Conservation (phyloP, 2,797 vertebrate species). For the Pteropus rufus region DNA sequence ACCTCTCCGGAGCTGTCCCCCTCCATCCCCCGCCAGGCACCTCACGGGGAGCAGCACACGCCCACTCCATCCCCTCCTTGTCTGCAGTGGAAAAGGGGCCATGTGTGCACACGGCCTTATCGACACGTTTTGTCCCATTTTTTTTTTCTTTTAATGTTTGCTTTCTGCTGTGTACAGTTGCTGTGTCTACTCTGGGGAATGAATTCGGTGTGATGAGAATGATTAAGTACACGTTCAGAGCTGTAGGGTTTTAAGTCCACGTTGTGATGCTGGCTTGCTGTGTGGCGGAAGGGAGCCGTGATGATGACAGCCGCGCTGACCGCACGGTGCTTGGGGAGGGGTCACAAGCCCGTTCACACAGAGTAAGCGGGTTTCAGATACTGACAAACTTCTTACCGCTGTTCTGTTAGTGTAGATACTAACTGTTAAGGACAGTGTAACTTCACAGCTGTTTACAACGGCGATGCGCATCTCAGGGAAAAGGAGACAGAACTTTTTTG, state of each 20-base stretch:
- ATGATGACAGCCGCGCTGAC: neutral
- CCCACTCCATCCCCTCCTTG: neutral
- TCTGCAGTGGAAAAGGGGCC: neutral
- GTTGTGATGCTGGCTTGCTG: neutral
- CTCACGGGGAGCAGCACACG: neutral
- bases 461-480: neutral
- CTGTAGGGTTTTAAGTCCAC: neutral
- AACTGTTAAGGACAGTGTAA: neutral
- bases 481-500: neutral
- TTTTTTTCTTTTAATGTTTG: neutral
- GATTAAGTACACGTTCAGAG: neutral
- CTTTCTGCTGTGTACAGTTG: neutral
- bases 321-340: neutral
- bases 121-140: neutral
- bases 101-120: fast-evolving
- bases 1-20: neutral
- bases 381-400: neutral
- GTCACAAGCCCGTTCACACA: fast-evolving
- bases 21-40: fast-evolving
- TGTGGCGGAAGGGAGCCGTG: neutral
- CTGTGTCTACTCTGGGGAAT: neutral
- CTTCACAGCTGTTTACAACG: neutral
- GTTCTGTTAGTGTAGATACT: neutral
- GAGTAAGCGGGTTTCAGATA: neutral
- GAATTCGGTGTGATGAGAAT: neutral